These are phyloP conservation scores for Neosalanx taihuensis DNA, from an alignment of 2,797 vertebrate genomes.

Conservation along the genomic window DNA sequence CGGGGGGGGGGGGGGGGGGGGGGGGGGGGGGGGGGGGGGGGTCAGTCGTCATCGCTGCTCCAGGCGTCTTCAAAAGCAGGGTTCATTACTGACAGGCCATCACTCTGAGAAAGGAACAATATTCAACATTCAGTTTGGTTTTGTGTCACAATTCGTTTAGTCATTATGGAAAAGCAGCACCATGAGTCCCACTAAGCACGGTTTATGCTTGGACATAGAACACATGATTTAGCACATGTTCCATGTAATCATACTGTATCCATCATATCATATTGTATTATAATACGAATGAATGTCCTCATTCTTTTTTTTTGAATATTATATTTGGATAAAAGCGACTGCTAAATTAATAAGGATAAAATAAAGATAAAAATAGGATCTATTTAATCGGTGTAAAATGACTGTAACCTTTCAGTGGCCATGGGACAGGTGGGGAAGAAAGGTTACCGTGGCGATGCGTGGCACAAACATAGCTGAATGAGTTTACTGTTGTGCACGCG, in stretches of 20 bases:
- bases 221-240: no score
- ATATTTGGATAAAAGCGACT: background rate
- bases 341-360: no score
- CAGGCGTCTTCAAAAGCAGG: slow-evolving; percentile 88
- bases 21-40: no score
- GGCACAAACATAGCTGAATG: background rate
- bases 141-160: background rate
- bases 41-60: slow-evolving; percentile 91
- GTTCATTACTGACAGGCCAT: slow-evolving; percentile 66
- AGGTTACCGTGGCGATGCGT: background rate
- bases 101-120: slow-evolving; percentile 51
- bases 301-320: no score
- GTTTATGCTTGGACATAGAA: no score
- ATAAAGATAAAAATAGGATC: background rate
- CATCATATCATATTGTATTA: no score
- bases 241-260: no score
- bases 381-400: background rate
- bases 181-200: no score
- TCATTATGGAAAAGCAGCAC: background rate
- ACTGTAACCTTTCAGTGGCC: background rate
- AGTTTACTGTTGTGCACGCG: background rate
- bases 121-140: background rate
- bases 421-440: background rate
- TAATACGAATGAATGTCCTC: no score
- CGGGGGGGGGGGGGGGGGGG: no score